Percentiles rank a stretch among this genome's conserved stretches.
Evolutionary conservation across 2,888 invertebrate species (phyloP).

Genomic region (Dynastes tityus): DNA sequence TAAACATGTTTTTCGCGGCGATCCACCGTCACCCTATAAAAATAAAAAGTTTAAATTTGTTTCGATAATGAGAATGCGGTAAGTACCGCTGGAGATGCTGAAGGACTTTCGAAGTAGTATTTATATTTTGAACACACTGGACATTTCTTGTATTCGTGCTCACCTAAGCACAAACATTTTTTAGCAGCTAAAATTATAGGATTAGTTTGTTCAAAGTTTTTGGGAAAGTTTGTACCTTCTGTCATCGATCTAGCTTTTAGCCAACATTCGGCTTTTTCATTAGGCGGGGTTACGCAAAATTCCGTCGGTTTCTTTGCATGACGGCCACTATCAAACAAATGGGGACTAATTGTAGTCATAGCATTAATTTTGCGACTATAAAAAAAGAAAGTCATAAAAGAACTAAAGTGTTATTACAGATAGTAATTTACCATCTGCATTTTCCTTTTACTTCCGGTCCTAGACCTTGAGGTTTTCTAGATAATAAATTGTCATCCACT

Average conservation of each 20-base stretch:
- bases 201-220: not conserved
- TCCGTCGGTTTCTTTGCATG: constrained; percentile 20
- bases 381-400: not conserved
- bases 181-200: constrained; percentile 38
- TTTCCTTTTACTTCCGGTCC: constrained; percentile 38
- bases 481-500: constrained; percentile 56
- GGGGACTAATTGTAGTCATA: not conserved
- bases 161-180: constrained; percentile 50
- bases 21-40: not conserved
- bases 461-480: constrained; percentile 57
- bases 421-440: constrained; percentile 48
- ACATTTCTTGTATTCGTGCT: constrained; percentile 55
- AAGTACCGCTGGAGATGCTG: constrained; percentile 17
- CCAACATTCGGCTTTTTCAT: constrained; percentile 29
- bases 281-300: not conserved
- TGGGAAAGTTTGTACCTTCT: constrained; percentile 14
- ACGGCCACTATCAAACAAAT: constrained; percentile 18
- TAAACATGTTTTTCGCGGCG: constrained; percentile 14
- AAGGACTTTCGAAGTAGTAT: constrained; percentile 57
- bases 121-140: constrained; percentile 60
- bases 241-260: constrained; percentile 21
- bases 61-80: not conserved
- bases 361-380: constrained; percentile 20
- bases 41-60: constrained; percentile 11
- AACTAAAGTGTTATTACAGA: not conserved